These are phyloP conservation scores for Proteles cristata DNA, from an alignment of 2,113 vertebrate genomes.

Conservation along the genomic window DNA sequence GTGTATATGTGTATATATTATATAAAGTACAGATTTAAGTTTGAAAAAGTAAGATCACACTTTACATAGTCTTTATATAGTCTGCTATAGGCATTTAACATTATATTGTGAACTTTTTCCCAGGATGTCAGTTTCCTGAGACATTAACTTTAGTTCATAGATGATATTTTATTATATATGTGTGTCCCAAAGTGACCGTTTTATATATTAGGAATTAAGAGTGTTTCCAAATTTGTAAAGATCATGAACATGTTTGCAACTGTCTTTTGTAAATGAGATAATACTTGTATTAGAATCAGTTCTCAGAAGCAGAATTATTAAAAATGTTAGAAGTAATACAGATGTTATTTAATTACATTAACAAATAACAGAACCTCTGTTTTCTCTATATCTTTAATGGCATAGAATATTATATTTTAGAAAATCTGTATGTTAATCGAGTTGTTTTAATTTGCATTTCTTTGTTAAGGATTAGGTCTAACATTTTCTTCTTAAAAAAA, in stretches of 20 bases:
- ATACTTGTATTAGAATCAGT: neutral
- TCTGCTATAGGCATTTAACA: neutral
- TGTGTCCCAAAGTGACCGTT: neutral
- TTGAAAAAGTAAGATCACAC: neutral
- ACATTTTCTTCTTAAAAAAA: neutral
- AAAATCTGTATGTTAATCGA: neutral
- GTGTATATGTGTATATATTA: neutral
- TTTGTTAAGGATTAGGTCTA: neutral
- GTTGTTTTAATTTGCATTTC: neutral
- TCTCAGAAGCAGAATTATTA: conserved; percentile 14
- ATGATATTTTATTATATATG: neutral
- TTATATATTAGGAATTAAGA: neutral
- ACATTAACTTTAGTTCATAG: neutral
- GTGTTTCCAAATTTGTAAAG: neutral
- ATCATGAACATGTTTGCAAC: neutral
- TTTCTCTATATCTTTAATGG: neutral
- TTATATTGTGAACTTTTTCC: neutral
- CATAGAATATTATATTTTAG: neutral
- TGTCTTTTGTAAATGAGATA: neutral
- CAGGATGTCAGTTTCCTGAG: neutral
- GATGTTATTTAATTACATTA: neutral
- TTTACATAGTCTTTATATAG: neutral
- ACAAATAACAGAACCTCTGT: neutral
- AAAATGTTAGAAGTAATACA: neutral
- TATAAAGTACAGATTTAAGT: neutral